Evolutionary conservation across 2,797 vertebrate species (phyloP), one percentile per base, ranked within the genome.

Genomic region (Phylloscopus collybita): DNA sequence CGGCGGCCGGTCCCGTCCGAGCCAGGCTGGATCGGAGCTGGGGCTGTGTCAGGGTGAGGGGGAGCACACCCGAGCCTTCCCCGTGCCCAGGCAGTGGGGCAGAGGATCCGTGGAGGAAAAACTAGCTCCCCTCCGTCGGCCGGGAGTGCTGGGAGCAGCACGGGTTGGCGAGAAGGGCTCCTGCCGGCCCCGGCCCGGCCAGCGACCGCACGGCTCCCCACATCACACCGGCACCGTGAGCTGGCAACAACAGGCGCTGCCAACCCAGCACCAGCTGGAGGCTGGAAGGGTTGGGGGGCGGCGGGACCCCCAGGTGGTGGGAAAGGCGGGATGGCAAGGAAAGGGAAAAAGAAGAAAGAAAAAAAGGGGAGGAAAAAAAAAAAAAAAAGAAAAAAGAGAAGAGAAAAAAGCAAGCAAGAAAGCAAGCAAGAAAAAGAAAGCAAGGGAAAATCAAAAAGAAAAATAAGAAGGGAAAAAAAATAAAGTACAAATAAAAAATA

Each of bases 321-420:
- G 53, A 49, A 53, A 32, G 9, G 13, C 5, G 4, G 8, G 27
- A 29, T 13, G 15, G n/a, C 23, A 54, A 25, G 9, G 8, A 21
- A 56, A 70, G 13, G 13, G 16, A 10, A 18, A 18, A 30, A 32
- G 40, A 27, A 34, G 1, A 19, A 5, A 3, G 2, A 22, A 27
- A 15, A 6, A 7, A 4, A 10, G 0, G 23, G 10, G 10, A 11
- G 17, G 7, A 4, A 5, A 10, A 22, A 13, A 2, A 10, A 45
- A 27, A 16, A 50, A 15, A 49, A 27, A 38, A 38, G 11, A 38
- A 4, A 17, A 29, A 29, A 17, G 17, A 51, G 17, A 51, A 47
- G 44, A 44, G 44, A 16, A 7, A 16, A 3, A 18, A 10, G 3
- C 6, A 11, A 7, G 8, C 34, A 5, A 10, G 2, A 19, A 29